These are phyloP conservation scores for Clusia tigrina DNA, from an alignment of 2,888 invertebrate genomes.

Conservation along the genomic window DNA sequence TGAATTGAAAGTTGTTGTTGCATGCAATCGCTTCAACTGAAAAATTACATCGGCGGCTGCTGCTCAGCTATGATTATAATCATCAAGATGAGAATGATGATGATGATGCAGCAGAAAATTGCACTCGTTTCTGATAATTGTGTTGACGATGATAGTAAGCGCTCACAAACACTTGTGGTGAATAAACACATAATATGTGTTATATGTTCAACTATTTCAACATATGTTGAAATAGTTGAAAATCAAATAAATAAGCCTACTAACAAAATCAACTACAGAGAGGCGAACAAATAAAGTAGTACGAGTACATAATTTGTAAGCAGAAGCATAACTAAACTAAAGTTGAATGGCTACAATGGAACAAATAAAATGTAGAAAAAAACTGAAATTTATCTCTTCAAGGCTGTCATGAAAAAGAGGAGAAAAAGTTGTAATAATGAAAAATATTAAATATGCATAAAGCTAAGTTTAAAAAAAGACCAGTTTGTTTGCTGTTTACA, in stretches of 20 bases:
- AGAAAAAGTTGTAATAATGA: not conserved
- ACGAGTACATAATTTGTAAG: not conserved
- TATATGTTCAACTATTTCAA: not conserved
- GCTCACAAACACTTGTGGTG: not conserved
- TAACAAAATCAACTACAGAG: not conserved
- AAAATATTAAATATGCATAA: not conserved
- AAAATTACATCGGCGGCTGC: not conserved
- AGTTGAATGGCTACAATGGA: not conserved
- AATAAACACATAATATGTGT: not conserved
- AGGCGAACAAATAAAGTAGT: not conserved
- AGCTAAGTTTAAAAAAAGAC: conserved; percentile 5
- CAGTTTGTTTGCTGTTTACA: not conserved
- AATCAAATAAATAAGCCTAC: not conserved
- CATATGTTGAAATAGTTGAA: not conserved
- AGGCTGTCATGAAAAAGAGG: conserved; percentile 42
- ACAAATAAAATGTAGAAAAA: conserved; percentile 16
- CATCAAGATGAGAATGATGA: not conserved
- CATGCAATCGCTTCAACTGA: not conserved
- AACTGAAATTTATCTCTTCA: conserved; percentile 44
- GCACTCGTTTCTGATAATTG: not conserved
- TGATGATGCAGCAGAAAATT: conserved; percentile 6
- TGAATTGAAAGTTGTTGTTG: conserved; percentile 6
- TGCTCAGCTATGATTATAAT: too few relatives aligned
- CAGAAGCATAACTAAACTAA: not conserved
- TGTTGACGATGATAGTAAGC: not conserved